A percentile compares a stretch with the other conserved stretches of the same genome.
Evolutionary conservation across 2,113 vertebrate genomes (phyloP).

Genomic region (Mohoua ochrocephala): DNA sequence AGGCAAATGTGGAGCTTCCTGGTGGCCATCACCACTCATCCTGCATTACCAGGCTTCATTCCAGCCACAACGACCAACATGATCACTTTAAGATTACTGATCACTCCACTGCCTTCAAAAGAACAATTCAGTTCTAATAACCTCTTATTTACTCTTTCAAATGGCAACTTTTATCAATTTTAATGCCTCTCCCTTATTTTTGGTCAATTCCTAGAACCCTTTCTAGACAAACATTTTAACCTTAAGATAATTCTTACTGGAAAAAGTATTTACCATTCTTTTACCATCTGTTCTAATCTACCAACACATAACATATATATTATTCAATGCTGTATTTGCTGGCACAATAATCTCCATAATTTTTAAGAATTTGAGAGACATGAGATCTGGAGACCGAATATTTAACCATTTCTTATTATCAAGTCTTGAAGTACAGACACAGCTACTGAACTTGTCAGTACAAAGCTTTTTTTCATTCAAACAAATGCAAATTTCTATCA

Average conservation of each 20-base stretch:
- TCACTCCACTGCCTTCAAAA: background rate
- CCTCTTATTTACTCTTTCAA: background rate
- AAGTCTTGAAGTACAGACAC: background rate
- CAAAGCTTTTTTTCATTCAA: background rate
- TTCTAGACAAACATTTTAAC: background rate
- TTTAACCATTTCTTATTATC: background rate
- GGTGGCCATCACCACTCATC: rapidly evolving
- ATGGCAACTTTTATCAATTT: background rate
- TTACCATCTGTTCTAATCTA: background rate
- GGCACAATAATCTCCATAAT: background rate
- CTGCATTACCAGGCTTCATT: background rate
- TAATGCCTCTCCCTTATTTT: background rate
- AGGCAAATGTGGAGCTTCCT: background rate
- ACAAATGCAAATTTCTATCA: background rate
- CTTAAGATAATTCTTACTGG: background rate
- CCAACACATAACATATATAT: background rate
- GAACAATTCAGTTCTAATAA: background rate
- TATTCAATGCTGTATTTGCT: background rate
- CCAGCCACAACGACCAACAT: rapidly evolving
- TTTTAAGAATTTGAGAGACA: background rate
- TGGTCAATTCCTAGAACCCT: background rate
- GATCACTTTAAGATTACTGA: background rate
- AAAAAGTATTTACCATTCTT: background rate
- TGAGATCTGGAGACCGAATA: background rate
- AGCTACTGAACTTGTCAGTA: background rate